Base-by-base conservation (phyloP, 1,140 invertebrate species). In the Lepidurus packardi region DNA sequence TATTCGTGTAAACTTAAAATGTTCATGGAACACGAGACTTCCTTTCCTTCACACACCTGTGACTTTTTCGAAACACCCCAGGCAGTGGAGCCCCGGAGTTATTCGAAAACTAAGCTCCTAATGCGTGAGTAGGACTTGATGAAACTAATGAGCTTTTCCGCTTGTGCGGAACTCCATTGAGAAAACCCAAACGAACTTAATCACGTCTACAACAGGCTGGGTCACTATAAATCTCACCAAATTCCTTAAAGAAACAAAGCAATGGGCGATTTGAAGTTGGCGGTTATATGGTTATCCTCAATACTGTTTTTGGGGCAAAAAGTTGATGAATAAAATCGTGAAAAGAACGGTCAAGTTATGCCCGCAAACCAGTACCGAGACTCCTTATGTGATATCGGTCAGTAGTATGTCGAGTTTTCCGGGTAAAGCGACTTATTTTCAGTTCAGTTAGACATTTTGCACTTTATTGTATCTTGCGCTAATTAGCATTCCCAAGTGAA, bases 351-450 rank as follows among this genome's bases (percentile, higher is more conserved):
- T 65, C 53, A 16, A 65, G 21, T 13, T 21, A 65, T 65, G 53
- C 53, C 53, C 53, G 53, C 53, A 65, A 65, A 65, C 53, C 53
- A 65, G 21, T 65, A 65, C 53, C 53, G 53, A n/a, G 16, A 13
- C 53, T 65, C 16, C 13, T 13, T n/a, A 65, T 65, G 53, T 65
- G 53, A 65, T 65, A 65, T 65, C 53, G 53, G 53, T 65, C 53
- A 65, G 53, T 65, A 65, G 53, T 65, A n/a, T 65, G 53, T 65
- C n/a, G 21, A 7, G 16, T 65, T 65, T 65, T 65, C 53, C 53
- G 53, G 53, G 53, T 65, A 21, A 65, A 65, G 21, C 21, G 2
- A n/a, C 6, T 9, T 65, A 65, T 34, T 34, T 34, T 34, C 25
- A 34, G 34, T 34, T 34, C 34, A 34, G 34, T 34, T 34, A 34